Conservation (phyloP, 2,888 invertebrate species). For the Sisyra terminalis region DNA sequence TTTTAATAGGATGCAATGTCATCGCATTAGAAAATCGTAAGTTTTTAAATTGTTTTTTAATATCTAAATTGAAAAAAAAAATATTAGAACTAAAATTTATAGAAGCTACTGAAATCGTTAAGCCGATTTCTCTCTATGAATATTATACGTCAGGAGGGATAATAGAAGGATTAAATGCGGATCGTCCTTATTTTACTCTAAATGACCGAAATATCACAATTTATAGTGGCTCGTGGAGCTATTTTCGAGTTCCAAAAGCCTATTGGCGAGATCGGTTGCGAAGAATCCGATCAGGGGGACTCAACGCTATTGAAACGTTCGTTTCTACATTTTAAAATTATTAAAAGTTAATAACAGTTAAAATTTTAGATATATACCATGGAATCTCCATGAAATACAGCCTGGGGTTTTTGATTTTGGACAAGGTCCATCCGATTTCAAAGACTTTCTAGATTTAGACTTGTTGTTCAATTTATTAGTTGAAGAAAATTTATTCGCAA, state of each 20-base stretch:
- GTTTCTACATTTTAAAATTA: neutral
- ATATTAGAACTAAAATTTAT: too few species aligned
- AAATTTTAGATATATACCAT: conserved; percentile 61
- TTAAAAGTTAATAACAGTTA: too few species aligned
- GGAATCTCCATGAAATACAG: conserved; percentile 77
- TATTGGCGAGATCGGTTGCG: conserved; percentile 67
- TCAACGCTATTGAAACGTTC: conserved; percentile 67
- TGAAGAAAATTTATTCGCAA: conserved; percentile 59
- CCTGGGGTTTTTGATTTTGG: conserved; percentile 47
- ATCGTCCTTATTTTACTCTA: conserved; percentile 22
- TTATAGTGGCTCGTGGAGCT: conserved; percentile 51
- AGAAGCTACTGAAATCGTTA: too few species aligned
- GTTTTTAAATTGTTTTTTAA: too few species aligned
- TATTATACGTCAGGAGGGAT: conserved; percentile 26
- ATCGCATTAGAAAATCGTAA: too few species aligned
- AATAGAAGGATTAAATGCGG: conserved; percentile 17
- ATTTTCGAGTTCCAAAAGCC: conserved; percentile 62
- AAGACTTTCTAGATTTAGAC: conserved; percentile 38
- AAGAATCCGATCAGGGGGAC: conserved; percentile 65
- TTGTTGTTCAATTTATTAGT: conserved; percentile 55
- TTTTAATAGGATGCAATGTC: too few species aligned
- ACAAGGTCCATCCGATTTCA: conserved; percentile 49
- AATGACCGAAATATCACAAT: conserved; percentile 27
- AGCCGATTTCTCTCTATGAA: conserved; percentile 24
- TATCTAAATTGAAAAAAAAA: too few species aligned